Conservation (phyloP, 2,888 invertebrate genomes). For the Conistra vaccinii region DNA sequence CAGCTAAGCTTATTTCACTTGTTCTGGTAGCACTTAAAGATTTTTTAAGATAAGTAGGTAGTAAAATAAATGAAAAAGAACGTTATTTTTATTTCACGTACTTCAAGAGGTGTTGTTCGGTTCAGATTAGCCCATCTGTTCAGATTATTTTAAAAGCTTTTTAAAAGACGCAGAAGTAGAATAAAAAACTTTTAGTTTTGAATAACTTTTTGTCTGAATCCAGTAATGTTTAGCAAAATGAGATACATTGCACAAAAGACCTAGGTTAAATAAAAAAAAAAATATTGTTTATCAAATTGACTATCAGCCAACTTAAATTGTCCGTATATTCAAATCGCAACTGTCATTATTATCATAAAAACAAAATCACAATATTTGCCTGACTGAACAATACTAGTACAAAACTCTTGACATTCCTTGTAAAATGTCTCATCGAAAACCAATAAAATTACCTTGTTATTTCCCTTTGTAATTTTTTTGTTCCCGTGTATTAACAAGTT, state of each 20-base stretch:
- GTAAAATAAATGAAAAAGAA: slow-evolving; percentile 6
- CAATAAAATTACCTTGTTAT: not conserved
- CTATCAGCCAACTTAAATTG: too few species aligned
- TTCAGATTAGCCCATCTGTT: slow-evolving; percentile 10
- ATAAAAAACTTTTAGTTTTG: not conserved
- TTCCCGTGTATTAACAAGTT: slow-evolving; percentile 38
- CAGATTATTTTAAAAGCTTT: slow-evolving; percentile 41
- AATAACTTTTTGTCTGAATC: not conserved
- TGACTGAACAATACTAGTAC: not conserved
- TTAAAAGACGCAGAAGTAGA: not conserved
- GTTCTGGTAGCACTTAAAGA: slow-evolving; percentile 14
- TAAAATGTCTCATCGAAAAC: not conserved
- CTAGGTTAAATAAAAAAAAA: too few species aligned
- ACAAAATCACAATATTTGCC: too few species aligned
- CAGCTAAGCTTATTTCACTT: slow-evolving; percentile 9
- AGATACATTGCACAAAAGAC: too few species aligned
- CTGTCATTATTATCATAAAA: too few species aligned
- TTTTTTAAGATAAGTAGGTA: not conserved
- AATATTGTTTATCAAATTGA: too few species aligned
- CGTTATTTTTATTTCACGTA: slow-evolving; percentile 16
- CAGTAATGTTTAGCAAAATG: too few species aligned
- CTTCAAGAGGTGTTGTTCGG: slow-evolving; percentile 18
- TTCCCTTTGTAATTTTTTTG: slow-evolving; percentile 23
- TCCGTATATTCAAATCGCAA: too few species aligned
- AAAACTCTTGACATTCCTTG: not conserved